These are phyloP conservation scores for Gymnothorax reevesii DNA, from an alignment of 2,797 vertebrate species.

Conservation along the genomic window DNA sequence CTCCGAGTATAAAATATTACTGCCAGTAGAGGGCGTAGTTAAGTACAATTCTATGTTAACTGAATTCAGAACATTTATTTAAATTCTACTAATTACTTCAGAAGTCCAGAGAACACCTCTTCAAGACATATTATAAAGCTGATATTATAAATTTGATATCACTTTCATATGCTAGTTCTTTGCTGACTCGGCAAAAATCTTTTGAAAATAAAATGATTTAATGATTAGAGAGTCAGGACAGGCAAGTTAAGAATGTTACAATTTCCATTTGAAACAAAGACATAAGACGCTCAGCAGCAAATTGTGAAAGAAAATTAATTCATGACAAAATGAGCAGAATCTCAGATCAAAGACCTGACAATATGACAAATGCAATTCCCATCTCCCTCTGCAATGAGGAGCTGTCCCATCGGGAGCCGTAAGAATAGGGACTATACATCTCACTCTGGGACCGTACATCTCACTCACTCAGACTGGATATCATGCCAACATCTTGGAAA, in stretches of 20 bases:
- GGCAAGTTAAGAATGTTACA: not conserved
- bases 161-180: too few relatives aligned
- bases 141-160: too few relatives aligned
- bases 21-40: not conserved
- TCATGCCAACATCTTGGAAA: not conserved
- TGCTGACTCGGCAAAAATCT: too few relatives aligned
- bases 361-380: not conserved
- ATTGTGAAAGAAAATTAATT: conserved; percentile 13
- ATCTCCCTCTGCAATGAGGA: not conserved
- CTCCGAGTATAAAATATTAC: not conserved
- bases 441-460: not conserved
- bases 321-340: not conserved
- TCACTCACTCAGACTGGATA: not conserved
- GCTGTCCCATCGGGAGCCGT: not conserved
- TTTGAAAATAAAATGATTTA: too few relatives aligned
- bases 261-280: not conserved
- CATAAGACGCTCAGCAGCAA: not conserved
- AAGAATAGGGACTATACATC: not conserved
- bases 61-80: not conserved
- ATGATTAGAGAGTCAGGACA: conserved; percentile 20
- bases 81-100: not conserved
- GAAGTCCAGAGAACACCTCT: not conserved
- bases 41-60: not conserved
- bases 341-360: not conserved
- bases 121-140: too few relatives aligned